Evolutionary conservation across 2,888 invertebrate species (phyloP).

Genomic region (Eupeodes luniger): DNA sequence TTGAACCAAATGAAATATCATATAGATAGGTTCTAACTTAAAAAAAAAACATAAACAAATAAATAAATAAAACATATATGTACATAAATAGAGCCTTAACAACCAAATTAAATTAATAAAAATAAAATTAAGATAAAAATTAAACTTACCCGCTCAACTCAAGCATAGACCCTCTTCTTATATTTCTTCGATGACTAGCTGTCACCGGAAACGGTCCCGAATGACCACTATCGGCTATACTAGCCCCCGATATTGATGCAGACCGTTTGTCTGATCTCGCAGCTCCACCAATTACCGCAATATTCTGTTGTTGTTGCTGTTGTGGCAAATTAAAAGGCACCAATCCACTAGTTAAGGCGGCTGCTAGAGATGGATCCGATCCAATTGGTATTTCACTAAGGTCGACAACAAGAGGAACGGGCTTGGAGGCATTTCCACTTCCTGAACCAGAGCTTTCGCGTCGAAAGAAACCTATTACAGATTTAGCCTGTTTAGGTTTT

Average conservation of each 20-base stretch:
- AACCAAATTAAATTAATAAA: constrained; percentile 52
- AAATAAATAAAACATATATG: constrained; percentile 36
- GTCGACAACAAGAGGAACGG: constrained; percentile 84
- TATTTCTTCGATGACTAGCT: constrained; percentile 88
- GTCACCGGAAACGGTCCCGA: constrained; percentile 88
- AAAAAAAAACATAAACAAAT: neutral
- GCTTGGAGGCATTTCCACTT: constrained; percentile 84
- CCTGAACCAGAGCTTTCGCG: constrained; percentile 92
- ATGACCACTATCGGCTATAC: constrained; percentile 83
- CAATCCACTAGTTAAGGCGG: constrained; percentile 82
- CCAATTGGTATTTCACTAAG: constrained; percentile 84
- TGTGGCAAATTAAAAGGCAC: constrained; percentile 83
- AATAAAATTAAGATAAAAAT: constrained; percentile 50
- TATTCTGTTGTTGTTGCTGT: constrained; percentile 82
- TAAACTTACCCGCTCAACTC: constrained; percentile 90
- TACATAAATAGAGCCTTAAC: constrained; percentile 26
- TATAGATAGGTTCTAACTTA: constrained; percentile 12
- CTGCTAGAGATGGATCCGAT: constrained; percentile 85
- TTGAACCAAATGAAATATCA: constrained; percentile 10
- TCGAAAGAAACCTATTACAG: constrained; percentile 95
- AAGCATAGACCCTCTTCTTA: constrained; percentile 92
- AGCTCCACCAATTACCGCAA: constrained; percentile 64
- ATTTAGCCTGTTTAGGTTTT: constrained; percentile 93
- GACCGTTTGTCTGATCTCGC: constrained; percentile 81
- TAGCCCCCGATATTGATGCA: constrained; percentile 80